Evolutionary conservation across 2,797 vertebrate species (phyloP).

Genomic region (Cossypha heuglini): DNA sequence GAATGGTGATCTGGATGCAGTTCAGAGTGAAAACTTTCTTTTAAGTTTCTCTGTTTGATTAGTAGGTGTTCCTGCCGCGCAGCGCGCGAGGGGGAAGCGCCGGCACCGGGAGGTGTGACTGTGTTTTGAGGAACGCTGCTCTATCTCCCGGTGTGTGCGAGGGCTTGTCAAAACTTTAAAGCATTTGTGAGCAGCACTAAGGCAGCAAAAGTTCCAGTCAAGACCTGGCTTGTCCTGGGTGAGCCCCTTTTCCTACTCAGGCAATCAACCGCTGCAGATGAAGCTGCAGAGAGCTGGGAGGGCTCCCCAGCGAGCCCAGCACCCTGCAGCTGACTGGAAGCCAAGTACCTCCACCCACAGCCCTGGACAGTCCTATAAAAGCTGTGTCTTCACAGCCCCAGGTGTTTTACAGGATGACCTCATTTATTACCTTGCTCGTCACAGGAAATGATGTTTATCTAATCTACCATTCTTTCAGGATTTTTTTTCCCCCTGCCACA

Average conservation of each 20-base stretch:
- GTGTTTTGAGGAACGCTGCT: neutral
- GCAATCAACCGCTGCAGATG: rapidly evolving
- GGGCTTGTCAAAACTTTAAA: slow-evolving; percentile 37
- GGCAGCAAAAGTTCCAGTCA: slow-evolving; percentile 27
- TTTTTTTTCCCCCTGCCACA: neutral
- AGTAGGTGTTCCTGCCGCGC: slow-evolving; percentile 6
- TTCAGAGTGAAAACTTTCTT: slow-evolving; percentile 65
- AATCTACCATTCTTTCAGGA: neutral
- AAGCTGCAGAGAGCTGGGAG: neutral
- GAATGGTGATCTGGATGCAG: slow-evolving; percentile 59
- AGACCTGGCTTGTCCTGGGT: neutral
- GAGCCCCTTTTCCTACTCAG: slow-evolving; percentile 28
- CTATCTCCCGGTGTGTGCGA: neutral
- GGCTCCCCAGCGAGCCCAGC: neutral
- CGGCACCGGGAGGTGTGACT: neutral
- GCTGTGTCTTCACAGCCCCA: neutral
- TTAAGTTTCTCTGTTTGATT: slow-evolving; percentile 19
- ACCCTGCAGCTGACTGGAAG: neutral
- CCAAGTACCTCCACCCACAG: neutral
- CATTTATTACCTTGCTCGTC: slow-evolving; percentile 49
- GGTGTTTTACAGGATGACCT: slow-evolving; percentile 49
- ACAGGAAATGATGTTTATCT: slow-evolving; percentile 63
- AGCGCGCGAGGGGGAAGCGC: neutral
- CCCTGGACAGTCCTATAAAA: neutral
- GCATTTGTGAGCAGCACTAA: neutral